These are phyloP conservation scores for Gila robusta DNA, from an alignment of 2,797 vertebrate species.

Conservation along the genomic window DNA sequence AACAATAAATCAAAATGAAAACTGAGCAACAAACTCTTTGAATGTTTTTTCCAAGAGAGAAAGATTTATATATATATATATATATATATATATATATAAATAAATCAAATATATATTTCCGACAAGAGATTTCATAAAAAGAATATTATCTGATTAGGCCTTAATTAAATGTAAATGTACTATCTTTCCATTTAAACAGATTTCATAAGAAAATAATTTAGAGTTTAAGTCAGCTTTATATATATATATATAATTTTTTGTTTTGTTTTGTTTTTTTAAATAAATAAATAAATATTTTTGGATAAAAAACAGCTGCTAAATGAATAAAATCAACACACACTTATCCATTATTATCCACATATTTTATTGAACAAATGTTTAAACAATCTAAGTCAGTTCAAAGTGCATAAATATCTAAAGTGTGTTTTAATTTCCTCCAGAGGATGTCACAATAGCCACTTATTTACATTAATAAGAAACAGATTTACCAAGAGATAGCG, in stretches of 20 bases:
- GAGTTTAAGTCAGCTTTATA: neutral
- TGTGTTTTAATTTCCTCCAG: constrained; percentile 4
- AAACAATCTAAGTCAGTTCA: constrained; percentile 16
- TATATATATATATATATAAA: neutral
- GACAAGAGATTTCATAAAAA: neutral
- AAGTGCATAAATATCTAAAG: constrained; percentile 4
- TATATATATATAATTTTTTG: neutral
- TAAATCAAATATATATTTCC: neutral
- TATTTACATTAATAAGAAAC: constrained; percentile 48
- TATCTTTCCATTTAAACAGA: neutral
- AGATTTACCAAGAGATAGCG: constrained; percentile 37
- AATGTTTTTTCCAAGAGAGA: neutral
- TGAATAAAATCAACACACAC: constrained; percentile 12
- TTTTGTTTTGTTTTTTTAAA: too few species aligned
- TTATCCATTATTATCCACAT: neutral
- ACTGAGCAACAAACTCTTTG: neutral
- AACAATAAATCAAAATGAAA: constrained; percentile 10
- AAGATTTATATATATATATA: neutral
- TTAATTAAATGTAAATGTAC: neutral
- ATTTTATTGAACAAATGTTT: constrained; percentile 24
- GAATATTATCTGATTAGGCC: neutral
- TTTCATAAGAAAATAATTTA: neutral
- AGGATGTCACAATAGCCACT: constrained; percentile 18
- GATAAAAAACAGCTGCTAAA: neutral
- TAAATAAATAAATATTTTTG: neutral